Evolutionary conservation across 2,888 invertebrate species (phyloP).

Genomic region (Sinohyriopsis cumingii): DNA sequence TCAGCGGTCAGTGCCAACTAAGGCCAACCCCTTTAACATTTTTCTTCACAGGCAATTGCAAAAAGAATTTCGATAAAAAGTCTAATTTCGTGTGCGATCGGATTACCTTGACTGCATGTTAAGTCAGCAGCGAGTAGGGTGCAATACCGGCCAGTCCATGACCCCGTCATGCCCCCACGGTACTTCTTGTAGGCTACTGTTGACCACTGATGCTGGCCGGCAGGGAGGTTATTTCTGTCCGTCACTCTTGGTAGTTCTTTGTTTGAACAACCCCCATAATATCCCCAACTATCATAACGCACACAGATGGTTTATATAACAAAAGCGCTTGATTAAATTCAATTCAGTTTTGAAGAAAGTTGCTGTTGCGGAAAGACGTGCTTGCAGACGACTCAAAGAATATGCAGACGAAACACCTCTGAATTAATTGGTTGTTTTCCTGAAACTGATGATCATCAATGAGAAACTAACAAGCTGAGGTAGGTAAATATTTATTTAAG

Average conservation of each 20-base stretch:
- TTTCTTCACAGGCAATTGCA: constrained; percentile 9
- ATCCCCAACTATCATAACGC: constrained; percentile 37
- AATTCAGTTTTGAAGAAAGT: constrained; percentile 7
- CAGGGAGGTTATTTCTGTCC: constrained; percentile 29
- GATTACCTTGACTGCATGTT: too few relatives aligned
- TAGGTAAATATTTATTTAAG: too few relatives aligned
- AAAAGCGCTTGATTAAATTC: constrained; percentile 9
- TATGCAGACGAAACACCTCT: too few relatives aligned
- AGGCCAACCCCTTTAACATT: constrained; percentile 37
- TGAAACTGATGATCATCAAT: too few relatives aligned
- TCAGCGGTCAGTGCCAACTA: constrained; percentile 25
- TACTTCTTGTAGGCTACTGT: too few relatives aligned
- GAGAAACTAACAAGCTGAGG: too few relatives aligned
- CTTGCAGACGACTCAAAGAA: neutral
- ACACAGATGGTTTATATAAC: constrained; percentile 15
- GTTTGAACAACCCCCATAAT: constrained; percentile 42
- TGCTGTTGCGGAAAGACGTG: constrained; percentile 4
- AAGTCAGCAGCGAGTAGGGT: neutral
- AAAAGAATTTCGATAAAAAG: constrained; percentile 9
- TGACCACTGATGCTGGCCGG: too few relatives aligned
- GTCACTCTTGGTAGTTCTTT: constrained; percentile 36
- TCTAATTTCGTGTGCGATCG: neutral
- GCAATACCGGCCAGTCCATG: neutral
- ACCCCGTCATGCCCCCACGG: too few relatives aligned
- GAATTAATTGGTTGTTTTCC: too few relatives aligned